phyloP scores from a whole-genome alignment of 2,113 vertebrate species.

The Rhinopomastus cyanomelas region DNA sequence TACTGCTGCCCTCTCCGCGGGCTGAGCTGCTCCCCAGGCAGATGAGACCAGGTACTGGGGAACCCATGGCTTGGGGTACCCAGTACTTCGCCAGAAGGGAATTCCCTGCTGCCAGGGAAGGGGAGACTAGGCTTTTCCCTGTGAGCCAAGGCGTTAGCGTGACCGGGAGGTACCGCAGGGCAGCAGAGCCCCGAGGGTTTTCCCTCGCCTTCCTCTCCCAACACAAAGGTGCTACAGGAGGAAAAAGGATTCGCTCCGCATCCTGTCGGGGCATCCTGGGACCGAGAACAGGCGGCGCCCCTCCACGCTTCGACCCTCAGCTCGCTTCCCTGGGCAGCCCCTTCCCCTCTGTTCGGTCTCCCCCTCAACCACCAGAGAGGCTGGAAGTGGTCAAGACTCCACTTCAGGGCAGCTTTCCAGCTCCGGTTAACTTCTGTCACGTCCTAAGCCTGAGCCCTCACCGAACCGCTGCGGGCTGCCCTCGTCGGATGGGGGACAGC shows the following conservation, averaged over 20 bases:
- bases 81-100: background rate
- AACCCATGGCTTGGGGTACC: background rate
- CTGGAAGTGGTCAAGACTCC: background rate
- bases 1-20: background rate
- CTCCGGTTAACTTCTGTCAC: background rate
- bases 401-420: background rate
- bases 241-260: background rate
- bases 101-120: background rate
- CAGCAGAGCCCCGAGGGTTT: background rate
- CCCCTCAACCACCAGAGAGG: too few species aligned
- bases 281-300: background rate
- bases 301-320: background rate
- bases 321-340: background rate
- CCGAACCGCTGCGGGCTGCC: background rate
- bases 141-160: background rate
- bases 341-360: background rate
- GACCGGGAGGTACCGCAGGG: background rate
- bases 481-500: rapidly evolving
- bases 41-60: background rate
- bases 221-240: background rate
- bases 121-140: background rate
- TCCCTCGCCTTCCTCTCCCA: background rate
- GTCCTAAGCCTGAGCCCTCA: background rate
- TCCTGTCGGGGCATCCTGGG: rapidly evolving
- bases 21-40: background rate